Conservation (phyloP, 2,113 vertebrate genomes). For the Rhadina sibilatrix region DNA sequence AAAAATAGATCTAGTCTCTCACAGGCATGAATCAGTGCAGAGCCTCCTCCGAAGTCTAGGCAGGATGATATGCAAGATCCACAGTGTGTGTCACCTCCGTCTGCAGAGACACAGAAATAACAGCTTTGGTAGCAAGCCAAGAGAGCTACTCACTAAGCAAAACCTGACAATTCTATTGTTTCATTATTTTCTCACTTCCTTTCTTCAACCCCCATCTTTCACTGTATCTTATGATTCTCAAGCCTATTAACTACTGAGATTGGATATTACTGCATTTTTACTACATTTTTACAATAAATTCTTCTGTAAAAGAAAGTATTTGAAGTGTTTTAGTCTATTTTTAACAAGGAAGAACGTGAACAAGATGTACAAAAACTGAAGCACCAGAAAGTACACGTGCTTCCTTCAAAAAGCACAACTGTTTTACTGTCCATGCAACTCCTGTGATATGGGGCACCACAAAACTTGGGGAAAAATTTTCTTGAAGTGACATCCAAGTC, state of each 20-base stretch:
- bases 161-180: background rate
- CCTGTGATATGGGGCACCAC: background rate
- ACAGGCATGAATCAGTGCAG: background rate
- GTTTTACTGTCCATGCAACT: background rate
- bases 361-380: background rate
- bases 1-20: background rate
- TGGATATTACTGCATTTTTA: background rate
- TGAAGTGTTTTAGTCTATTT: background rate
- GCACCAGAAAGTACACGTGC: background rate
- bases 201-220: background rate
- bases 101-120: conserved; percentile 1
- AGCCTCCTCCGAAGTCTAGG: background rate
- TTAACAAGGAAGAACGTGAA: background rate
- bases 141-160: background rate
- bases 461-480: background rate
- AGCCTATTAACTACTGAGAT: background rate
- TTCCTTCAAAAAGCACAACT: background rate
- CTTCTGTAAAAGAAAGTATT: background rate
- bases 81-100: background rate
- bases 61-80: background rate
- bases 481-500: background rate
- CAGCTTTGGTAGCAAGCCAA: background rate
- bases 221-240: background rate
- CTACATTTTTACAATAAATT: background rate
- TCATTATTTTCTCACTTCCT: background rate